Base-by-base conservation (phyloP, 2,113 vertebrate species). In the Himantopus leucocephalus region DNA sequence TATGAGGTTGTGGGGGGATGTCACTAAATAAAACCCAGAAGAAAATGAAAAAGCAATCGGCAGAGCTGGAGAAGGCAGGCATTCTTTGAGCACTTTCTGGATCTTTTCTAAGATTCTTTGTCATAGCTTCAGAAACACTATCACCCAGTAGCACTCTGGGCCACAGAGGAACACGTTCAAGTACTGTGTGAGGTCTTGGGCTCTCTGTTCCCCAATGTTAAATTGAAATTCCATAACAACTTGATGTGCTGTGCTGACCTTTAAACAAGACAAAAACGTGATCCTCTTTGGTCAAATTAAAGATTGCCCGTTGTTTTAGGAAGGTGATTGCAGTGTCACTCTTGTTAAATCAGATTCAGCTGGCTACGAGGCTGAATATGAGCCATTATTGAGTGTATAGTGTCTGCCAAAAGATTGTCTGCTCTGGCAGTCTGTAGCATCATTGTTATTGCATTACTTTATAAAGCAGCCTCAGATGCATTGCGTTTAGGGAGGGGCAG, bases 301-400 rank as follows among this genome's bases (percentile, higher is more conserved):
- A 67, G 67, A 76, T 73, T 53, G 41, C n/a, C 27, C 2, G 1
- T 94, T 85, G 35, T 16, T 84, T 92, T 74, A 58, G 85, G 75
- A 93, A 73, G 5, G 3, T 6, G 15, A 56, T 70, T 76, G 73
- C 43, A 34, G 53, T 19, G 32, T 68, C n/a, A 27, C 68, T 55
- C 59, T 91, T 3, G 7, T 71, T 75, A 52, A 81, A 68, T 85
- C 45, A 27, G 35, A 43, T 90, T 91, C 80, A 78, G 84, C 41
- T 1, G 2, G 47, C 52, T 35, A 13, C 0, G 0, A n/a, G n/a
- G 59, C 77, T 63, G 63, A 82, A n/a, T 50, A 16, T n/a, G 83
- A 78, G 71, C 70, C 93, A 2, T 71, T 82, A 22, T 6, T 55
- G 56, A 79, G 73, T 13, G 19, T 12, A 12, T 14, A 45, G 62